Conservation (phyloP, 1,140 invertebrate genomes). For the Danaus melanippus region DNA sequence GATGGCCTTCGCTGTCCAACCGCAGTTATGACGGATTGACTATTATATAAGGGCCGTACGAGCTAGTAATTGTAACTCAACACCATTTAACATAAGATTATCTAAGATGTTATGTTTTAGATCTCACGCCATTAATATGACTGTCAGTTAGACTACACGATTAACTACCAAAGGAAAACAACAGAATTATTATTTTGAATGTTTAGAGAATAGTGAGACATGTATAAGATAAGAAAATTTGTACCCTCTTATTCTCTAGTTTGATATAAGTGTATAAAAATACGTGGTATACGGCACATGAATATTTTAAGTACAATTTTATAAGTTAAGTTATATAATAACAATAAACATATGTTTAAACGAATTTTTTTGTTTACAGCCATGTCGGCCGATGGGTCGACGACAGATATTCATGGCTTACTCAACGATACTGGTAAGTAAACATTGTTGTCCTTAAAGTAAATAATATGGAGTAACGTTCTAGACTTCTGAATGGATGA, state of each 20-base stretch:
- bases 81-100: too few species aligned
- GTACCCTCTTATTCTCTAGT: background rate
- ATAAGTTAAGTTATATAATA: background rate
- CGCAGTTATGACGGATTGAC: constrained; percentile 17
- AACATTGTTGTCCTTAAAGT: constrained; percentile 1
- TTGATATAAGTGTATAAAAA: too few species aligned
- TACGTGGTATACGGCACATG: too few species aligned
- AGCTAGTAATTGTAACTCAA: too few species aligned
- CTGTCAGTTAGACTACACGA: too few species aligned
- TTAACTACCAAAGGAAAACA: background rate
- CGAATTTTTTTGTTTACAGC: constrained; percentile 66
- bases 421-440: constrained; percentile 74
- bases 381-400: constrained; percentile 73
- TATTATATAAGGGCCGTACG: constrained; percentile 19
- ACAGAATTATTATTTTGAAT: constrained; percentile 9
- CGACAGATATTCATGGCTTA: constrained; percentile 72
- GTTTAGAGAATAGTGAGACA: too few species aligned
- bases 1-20: constrained; percentile 15
- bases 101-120: too few species aligned
- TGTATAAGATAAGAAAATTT: background rate
- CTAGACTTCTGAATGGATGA: too few species aligned
- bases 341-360: constrained; percentile 4
- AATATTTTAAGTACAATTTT: background rate
- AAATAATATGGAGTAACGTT: background rate
- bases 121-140: too few species aligned